phyloP scores from a whole-genome alignment of 2,797 vertebrate species.

The Pantherophis alleghaniensis region DNA sequence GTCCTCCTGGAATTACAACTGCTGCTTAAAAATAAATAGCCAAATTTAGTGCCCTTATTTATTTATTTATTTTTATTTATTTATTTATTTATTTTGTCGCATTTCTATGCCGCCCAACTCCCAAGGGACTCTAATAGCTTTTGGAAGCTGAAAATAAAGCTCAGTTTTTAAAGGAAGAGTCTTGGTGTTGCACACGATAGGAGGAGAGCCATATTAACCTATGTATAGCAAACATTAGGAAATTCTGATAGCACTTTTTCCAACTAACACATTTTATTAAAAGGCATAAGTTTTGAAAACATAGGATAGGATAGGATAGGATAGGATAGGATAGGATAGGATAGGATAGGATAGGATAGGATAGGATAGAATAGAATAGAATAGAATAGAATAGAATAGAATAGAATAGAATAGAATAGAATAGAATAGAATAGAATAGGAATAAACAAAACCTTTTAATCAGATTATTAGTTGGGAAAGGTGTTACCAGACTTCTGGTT shows the following conservation, averaged over 20 bases:
- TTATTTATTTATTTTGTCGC: no score
- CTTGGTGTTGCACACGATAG: not conserved
- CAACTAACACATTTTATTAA: not conserved
- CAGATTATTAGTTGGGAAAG: not conserved
- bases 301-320: no score
- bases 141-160: not conserved
- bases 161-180: not conserved
- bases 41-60: not conserved
- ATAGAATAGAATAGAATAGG: not conserved
- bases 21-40: not conserved
- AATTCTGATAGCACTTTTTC: not conserved
- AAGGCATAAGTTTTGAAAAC: not conserved
- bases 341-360: no score
- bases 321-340: no score
- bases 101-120: no score
- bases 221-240: not conserved
- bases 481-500: not conserved
- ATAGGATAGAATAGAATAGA: no score
- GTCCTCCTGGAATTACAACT: no score
- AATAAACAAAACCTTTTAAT: not conserved
- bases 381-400: not conserved
- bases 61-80: no score
- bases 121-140: not conserved
- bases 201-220: not conserved
- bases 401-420: not conserved